Evolutionary conservation across 2,113 vertebrate genomes (phyloP).

Genomic region (Clarias macrocephalus): DNA sequence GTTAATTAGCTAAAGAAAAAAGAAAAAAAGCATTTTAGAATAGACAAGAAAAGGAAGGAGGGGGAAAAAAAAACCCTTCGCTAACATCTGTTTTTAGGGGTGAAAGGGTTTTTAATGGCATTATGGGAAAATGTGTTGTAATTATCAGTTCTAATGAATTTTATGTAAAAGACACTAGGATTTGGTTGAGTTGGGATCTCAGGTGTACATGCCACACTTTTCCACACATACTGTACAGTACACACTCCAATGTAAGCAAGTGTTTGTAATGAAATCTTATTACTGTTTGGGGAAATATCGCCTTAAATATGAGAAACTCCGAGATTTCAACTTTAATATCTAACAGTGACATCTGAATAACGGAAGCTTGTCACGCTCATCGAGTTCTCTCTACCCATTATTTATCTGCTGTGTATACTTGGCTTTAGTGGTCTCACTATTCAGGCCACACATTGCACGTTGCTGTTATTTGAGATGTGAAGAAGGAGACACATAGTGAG

Average conservation of each 20-base stretch:
- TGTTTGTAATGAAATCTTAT: neutral
- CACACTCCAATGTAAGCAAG: neutral
- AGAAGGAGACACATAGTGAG: slow-evolving; percentile 28
- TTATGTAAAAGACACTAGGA: slow-evolving; percentile 37
- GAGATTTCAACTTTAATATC: neutral
- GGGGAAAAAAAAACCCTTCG: slow-evolving; percentile 30
- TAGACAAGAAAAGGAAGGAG: slow-evolving; percentile 16
- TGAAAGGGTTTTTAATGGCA: slow-evolving; percentile 24
- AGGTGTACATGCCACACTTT: neutral
- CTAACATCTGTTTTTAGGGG: slow-evolving; percentile 49
- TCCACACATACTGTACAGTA: neutral
- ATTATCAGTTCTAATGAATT: slow-evolving; percentile 45
- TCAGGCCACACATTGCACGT: slow-evolving; percentile 5
- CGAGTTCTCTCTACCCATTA: neutral
- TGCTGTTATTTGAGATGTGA: slow-evolving; percentile 41
- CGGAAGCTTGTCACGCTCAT: neutral
- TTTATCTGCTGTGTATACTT: neutral
- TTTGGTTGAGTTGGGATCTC: slow-evolving; percentile 2
- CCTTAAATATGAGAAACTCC: neutral
- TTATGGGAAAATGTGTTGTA: slow-evolving; percentile 19
- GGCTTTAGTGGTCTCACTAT: slow-evolving; percentile 10
- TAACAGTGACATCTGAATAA: neutral
- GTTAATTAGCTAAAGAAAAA: slow-evolving; percentile 70
- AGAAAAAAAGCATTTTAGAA: slow-evolving; percentile 22
- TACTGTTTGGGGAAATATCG: neutral